A percentile compares a stretch with the other conserved stretches of the same genome.
phyloP scores from a whole-genome alignment of 2,113 vertebrate species.

The Phaethon lepturus region DNA sequence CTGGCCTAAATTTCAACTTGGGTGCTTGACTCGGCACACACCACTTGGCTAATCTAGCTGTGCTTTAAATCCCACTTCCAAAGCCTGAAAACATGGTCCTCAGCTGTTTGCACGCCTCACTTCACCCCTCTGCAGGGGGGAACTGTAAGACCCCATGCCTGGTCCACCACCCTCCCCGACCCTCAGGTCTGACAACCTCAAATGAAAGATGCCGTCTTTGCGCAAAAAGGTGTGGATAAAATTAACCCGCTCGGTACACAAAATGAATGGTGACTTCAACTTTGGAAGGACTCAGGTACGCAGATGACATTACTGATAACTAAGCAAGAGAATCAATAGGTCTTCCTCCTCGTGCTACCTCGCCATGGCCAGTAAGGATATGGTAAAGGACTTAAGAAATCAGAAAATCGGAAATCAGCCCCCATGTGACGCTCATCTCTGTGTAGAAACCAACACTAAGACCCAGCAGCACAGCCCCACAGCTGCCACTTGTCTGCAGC shows the following conservation, averaged over 20 bases:
- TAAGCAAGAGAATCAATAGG: neutral
- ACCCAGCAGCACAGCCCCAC: neutral
- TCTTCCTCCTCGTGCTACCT: neutral
- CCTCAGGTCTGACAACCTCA: neutral
- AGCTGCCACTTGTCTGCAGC: neutral
- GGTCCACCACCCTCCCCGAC: fast-evolving
- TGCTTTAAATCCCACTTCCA: neutral
- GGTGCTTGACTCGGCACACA: neutral
- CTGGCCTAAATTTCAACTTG: neutral
- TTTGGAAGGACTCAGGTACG: neutral
- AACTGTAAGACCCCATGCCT: neutral
- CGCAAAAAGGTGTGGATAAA: neutral
- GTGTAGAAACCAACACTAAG: neutral
- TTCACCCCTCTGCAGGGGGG: neutral
- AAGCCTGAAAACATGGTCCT: neutral
- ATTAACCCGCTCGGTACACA: neutral
- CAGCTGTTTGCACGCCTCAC: neutral
- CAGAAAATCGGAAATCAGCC: neutral
- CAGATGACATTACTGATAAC: neutral
- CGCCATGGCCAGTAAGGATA: neutral
- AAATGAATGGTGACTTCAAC: neutral
- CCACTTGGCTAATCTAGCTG: neutral
- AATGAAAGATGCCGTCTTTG: neutral
- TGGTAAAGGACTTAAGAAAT: neutral
- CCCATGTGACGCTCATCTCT: fast-evolving